These are phyloP conservation scores for Erebia palarica DNA, from an alignment of 2,888 invertebrate species.

Conservation along the genomic window DNA sequence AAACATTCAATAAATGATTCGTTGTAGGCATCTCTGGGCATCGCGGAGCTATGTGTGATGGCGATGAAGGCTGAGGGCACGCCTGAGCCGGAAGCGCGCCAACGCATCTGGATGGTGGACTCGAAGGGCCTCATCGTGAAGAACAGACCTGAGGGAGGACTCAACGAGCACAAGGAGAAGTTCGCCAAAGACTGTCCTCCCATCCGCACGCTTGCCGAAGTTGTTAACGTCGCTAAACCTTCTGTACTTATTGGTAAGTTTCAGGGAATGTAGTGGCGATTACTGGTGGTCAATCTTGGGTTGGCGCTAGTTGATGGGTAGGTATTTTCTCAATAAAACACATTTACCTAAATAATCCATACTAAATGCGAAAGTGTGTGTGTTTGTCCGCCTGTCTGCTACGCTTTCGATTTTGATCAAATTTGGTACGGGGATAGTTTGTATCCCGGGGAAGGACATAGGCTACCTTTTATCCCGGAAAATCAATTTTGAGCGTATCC, in stretches of 20 bases:
- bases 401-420: too few relatives aligned
- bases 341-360: too few relatives aligned
- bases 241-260: conserved; percentile 92
- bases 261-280: background rate
- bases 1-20: background rate
- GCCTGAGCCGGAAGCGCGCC: conserved; percentile 87
- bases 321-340: too few relatives aligned
- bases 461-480: too few relatives aligned
- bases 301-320: too few relatives aligned
- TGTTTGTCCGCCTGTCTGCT: too few relatives aligned
- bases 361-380: too few relatives aligned
- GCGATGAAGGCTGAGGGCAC: conserved; percentile 95
- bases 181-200: conserved; percentile 92
- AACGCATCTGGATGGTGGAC: conserved; percentile 97
- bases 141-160: conserved; percentile 90
- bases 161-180: conserved; percentile 89
- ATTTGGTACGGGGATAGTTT: too few relatives aligned
- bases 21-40: conserved; percentile 92
- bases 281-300: too few relatives aligned
- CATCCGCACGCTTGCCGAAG: conserved; percentile 89
- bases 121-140: conserved; percentile 96
- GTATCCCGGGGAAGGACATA: too few relatives aligned
- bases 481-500: too few relatives aligned
- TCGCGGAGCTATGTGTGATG: conserved; percentile 95
- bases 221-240: conserved; percentile 91